These are phyloP conservation scores for Botia kubotai DNA, from an alignment of 2,797 vertebrate genomes.

Conservation along the genomic window DNA sequence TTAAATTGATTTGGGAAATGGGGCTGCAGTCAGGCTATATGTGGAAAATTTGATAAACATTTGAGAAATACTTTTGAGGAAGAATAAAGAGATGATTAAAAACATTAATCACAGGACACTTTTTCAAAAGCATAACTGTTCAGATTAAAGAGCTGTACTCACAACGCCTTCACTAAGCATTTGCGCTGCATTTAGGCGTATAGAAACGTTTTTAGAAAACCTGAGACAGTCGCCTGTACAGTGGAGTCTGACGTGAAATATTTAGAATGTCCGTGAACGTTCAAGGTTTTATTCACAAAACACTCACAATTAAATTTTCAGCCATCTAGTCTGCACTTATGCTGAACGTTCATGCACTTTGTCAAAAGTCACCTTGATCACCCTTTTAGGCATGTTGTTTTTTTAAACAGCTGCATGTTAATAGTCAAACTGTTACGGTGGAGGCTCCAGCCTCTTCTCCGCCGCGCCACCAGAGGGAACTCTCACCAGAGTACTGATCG, in stretches of 20 bases:
- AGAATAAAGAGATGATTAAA: slow-evolving; percentile 44
- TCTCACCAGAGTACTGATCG: too few species aligned
- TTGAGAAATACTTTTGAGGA: slow-evolving; percentile 47
- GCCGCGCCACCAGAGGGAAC: too few species aligned
- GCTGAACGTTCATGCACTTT: too few species aligned
- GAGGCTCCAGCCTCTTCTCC: too few species aligned
- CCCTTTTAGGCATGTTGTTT: not conserved
- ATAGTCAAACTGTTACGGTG: not conserved
- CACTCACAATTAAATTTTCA: not conserved
- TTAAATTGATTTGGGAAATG: slow-evolving; percentile 51
- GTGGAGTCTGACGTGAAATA: not conserved
- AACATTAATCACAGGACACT: slow-evolving; percentile 38
- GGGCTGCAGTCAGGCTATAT: slow-evolving; percentile 18
- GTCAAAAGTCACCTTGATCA: too few species aligned
- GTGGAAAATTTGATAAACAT: slow-evolving; percentile 43
- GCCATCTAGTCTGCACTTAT: too few species aligned
- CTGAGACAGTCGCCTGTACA: too few species aligned
- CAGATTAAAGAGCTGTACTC: not conserved
- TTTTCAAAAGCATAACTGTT: not conserved
- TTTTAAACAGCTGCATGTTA: not conserved
- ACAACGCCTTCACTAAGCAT: too few species aligned
- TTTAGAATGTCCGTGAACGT: not conserved
- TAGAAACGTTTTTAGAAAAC: too few species aligned
- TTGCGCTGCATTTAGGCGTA: not conserved
- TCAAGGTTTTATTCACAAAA: not conserved